Conservation (phyloP, 2,888 invertebrate species). For the Platycheirus albimanus region DNA sequence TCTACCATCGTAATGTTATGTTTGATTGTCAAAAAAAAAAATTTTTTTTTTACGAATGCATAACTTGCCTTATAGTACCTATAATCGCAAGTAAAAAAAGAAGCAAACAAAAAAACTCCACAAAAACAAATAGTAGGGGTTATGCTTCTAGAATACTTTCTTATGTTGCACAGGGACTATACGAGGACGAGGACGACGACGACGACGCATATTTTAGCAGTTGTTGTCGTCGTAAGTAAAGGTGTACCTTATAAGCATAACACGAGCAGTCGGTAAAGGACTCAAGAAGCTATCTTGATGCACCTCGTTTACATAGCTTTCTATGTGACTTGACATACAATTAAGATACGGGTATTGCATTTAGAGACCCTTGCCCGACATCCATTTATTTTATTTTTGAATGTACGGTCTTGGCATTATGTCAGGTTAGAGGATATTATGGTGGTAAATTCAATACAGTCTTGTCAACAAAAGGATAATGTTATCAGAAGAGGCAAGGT, state of each 20-base stretch:
- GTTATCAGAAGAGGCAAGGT: not conserved
- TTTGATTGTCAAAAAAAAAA: no score
- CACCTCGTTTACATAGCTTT: conserved; percentile 69
- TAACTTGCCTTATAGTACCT: no score
- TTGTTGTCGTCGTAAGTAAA: not conserved
- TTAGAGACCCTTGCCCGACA: conserved; percentile 60
- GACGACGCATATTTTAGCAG: conserved; percentile 34
- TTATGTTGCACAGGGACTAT: conserved; percentile 28
- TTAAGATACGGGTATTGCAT: conserved; percentile 72
- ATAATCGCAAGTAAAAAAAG: no score
- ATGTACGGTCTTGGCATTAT: conserved; percentile 17
- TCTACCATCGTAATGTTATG: no score
- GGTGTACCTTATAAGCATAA: conserved; percentile 36
- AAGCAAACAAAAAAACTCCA: no score
- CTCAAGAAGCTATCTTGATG: conserved; percentile 70
- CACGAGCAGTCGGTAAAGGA: conserved; percentile 66
- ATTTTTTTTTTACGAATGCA: no score
- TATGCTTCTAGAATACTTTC: conserved; percentile 37
- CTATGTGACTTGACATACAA: conserved; percentile 72
- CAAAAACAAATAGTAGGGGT: conserved; percentile 6
- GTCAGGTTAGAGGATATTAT: conserved; percentile 27
- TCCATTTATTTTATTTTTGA: conserved; percentile 66
- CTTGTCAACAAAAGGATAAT: conserved; percentile 15
- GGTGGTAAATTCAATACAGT: conserved; percentile 43
- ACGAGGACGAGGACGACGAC: no score